A percentile compares a stretch with the other conserved stretches of the same genome.
Conservation (phyloP, 1,140 invertebrate species). For the Coelopa frigida region DNA sequence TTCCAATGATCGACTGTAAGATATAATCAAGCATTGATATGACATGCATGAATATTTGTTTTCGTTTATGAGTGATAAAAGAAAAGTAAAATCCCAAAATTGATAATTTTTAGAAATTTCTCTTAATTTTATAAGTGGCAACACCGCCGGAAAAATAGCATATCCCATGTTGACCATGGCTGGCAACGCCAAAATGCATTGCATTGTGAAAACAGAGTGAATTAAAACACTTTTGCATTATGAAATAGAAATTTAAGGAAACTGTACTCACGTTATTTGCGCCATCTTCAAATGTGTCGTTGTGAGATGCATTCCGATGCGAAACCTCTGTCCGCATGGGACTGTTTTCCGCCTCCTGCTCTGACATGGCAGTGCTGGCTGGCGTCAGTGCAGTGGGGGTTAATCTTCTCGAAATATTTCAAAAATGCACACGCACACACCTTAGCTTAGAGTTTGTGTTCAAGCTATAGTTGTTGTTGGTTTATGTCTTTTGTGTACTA, state of each 20-base stretch:
- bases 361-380: slow-evolving; percentile 8
- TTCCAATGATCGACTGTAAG: slow-evolving; percentile 35
- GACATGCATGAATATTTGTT: background rate
- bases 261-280: slow-evolving; percentile 10
- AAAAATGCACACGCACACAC: slow-evolving; percentile 4
- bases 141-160: background rate
- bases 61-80: background rate
- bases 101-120: background rate
- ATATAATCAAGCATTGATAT: background rate
- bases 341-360: background rate
- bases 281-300: slow-evolving; percentile 1
- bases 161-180: no score
- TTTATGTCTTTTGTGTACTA: no score
- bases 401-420: slow-evolving; percentile 4
- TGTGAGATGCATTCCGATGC: background rate
- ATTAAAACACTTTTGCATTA: no score
- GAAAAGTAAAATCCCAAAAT: background rate
- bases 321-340: background rate
- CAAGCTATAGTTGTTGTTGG: no score
- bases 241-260: no score
- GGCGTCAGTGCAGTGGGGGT: slow-evolving; percentile 2
- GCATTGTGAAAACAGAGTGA: no score
- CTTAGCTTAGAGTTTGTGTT: no score
- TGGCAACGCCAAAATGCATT: no score
- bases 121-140: background rate